phyloP scores from a whole-genome alignment of 2,113 vertebrate species.

The Chaetops frenatus region DNA sequence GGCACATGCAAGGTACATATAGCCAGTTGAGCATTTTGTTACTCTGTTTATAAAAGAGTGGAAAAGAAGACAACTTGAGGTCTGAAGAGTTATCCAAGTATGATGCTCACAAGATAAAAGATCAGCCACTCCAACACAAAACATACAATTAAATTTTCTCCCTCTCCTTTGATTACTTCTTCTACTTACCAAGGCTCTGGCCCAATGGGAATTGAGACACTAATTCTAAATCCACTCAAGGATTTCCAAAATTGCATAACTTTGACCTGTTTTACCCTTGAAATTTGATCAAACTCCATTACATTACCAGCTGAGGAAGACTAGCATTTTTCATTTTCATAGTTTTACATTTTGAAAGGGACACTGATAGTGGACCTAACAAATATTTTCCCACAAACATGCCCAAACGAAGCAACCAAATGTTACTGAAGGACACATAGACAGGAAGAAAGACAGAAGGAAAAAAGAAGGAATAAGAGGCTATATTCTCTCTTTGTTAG shows the following conservation, averaged over 20 bases:
- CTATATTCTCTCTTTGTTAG: not conserved
- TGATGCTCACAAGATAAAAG: not conserved
- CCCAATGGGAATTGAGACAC: not conserved
- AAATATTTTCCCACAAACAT: not conserved
- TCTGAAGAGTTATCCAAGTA: not conserved
- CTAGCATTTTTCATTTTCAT: not conserved
- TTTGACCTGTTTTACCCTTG: not conserved
- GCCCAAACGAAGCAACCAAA: rapidly evolving
- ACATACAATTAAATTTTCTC: not conserved
- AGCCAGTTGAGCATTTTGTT: not conserved
- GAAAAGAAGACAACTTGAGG: not conserved
- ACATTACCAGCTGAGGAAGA: not conserved
- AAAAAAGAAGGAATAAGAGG: not conserved
- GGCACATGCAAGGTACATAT: not conserved
- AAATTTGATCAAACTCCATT: not conserved
- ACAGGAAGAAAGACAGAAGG: not conserved
- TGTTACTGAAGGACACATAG: not conserved
- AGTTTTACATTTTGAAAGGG: not conserved
- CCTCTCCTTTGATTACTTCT: not conserved
- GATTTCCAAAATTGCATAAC: not conserved
- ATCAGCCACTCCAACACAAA: not conserved
- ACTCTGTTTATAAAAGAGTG: not conserved
- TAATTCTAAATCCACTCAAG: not conserved
- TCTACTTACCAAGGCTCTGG: not conserved
- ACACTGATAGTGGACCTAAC: not conserved